Evolutionary conservation across 2,888 invertebrate genomes (phyloP).

Genomic region (Tholera decimalis): DNA sequence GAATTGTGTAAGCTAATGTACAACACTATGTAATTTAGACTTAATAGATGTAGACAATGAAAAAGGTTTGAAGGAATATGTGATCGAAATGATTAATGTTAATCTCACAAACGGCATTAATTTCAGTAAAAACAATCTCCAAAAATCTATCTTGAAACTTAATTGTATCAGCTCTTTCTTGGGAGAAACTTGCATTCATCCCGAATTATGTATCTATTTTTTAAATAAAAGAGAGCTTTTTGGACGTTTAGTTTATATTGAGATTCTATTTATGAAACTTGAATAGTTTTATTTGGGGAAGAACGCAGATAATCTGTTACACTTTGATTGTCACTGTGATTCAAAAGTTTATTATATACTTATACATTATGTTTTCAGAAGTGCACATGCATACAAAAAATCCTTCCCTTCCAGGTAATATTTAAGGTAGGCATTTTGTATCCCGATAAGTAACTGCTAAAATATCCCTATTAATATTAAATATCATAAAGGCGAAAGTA

Average conservation of each 20-base stretch:
- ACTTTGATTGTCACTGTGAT: background rate
- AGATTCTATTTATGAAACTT: slow-evolving; percentile 37
- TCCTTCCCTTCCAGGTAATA: too few relatives aligned
- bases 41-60: slow-evolving; percentile 2
- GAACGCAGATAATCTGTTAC: background rate
- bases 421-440: too few relatives aligned
- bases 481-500: too few relatives aligned
- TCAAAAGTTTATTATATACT: too few relatives aligned
- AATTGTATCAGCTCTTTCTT: slow-evolving; percentile 5
- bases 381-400: too few relatives aligned
- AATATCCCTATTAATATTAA: too few relatives aligned
- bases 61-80: background rate
- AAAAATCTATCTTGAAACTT: background rate
- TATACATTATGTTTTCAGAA: too few relatives aligned
- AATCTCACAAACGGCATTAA: slow-evolving; percentile 12
- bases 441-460: too few relatives aligned
- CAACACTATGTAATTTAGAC: slow-evolving; percentile 3
- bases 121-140: too few relatives aligned
- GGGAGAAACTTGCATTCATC: background rate
- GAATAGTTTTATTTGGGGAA: background rate
- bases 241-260: slow-evolving; percentile 26
- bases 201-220: background rate
- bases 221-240: slow-evolving; percentile 40
- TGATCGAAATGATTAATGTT: background rate
- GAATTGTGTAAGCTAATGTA: background rate